Conservation (phyloP, 64 coral and sea anemone genomes). For the Porites australiensis region DNA sequence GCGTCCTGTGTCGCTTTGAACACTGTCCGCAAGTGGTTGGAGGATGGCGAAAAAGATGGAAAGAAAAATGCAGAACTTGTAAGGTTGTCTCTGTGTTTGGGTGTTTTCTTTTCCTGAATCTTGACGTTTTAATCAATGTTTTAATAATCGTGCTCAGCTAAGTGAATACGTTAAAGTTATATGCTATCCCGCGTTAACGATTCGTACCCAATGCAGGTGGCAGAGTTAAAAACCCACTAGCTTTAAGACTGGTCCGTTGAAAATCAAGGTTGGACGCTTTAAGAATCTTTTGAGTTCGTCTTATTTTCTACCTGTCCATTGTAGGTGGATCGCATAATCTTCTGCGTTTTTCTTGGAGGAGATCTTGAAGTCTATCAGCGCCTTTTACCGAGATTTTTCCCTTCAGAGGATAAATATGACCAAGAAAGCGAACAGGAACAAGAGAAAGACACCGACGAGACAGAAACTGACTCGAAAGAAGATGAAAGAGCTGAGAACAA, state of each 20-base stretch:
- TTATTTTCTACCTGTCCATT: not conserved
- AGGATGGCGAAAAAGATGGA: not conserved
- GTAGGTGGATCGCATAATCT: slow-evolving; percentile 61
- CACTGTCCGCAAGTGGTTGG: slow-evolving; percentile 63
- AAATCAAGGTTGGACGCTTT: no score
- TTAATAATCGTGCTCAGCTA: no score
- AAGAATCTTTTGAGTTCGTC: not conserved
- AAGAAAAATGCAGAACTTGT: slow-evolving; percentile 30
- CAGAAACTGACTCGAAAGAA: not conserved
- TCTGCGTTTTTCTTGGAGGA: slow-evolving; percentile 45
- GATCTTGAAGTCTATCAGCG: slow-evolving; percentile 41
- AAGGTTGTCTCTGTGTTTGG: not conserved
- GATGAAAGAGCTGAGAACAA: not conserved
- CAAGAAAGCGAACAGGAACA: not conserved
- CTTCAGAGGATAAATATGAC: slow-evolving; percentile 20
- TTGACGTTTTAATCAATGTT: no score
- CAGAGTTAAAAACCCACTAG: no score
- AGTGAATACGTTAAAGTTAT: no score
- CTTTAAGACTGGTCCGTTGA: no score
- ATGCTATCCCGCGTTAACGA: no score
- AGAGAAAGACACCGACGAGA: not conserved
- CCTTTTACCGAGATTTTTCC: slow-evolving; percentile 37
- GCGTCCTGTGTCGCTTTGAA: slow-evolving; percentile 73
- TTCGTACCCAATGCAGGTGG: no score
- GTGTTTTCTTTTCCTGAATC: no score